Evolutionary conservation across 2,888 invertebrate species (phyloP).

Genomic region (Sarcophaga caerulescens): DNA sequence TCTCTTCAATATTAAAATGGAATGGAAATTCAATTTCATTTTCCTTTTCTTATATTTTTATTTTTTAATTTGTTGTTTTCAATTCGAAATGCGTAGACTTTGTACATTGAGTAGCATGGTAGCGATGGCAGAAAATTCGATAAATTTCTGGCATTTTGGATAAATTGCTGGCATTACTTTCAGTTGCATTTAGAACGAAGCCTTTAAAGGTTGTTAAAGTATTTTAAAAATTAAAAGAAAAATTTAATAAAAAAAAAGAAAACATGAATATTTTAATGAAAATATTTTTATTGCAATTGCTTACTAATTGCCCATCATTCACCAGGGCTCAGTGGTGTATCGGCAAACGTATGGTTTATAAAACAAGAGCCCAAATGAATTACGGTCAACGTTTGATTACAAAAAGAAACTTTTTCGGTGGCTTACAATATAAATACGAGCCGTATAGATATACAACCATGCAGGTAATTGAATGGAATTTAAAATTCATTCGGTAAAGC

Average conservation of each 20-base stretch:
- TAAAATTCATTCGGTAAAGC: no score
- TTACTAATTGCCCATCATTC: background rate
- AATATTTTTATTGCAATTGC: slow-evolving; percentile 4
- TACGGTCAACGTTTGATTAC: slow-evolving; percentile 44
- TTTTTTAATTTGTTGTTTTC: no score
- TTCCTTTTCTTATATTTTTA: no score
- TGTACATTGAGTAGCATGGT: no score
- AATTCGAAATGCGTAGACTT: no score
- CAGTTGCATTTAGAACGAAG: slow-evolving; percentile 28
- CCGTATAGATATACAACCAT: slow-evolving; percentile 56
- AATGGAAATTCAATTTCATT: no score
- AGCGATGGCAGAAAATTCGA: slow-evolving; percentile 1
- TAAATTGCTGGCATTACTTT: no score
- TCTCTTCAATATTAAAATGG: no score
- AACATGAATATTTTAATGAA: slow-evolving; percentile 35
- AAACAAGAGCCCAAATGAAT: slow-evolving; percentile 42
- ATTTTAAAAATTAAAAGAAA: background rate
- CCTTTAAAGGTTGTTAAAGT: slow-evolving; percentile 17
- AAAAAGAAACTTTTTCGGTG: slow-evolving; percentile 42
- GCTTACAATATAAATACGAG: slow-evolving; percentile 53
- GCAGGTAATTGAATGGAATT: slow-evolving; percentile 45
- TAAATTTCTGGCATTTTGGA: background rate
- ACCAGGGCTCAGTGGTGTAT: slow-evolving; percentile 51
- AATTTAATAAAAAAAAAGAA: background rate
- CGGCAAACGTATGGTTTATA: slow-evolving; percentile 15